Conservation (phyloP, 2,113 vertebrate species). For the Rhynchopsitta pachyrhyncha region DNA sequence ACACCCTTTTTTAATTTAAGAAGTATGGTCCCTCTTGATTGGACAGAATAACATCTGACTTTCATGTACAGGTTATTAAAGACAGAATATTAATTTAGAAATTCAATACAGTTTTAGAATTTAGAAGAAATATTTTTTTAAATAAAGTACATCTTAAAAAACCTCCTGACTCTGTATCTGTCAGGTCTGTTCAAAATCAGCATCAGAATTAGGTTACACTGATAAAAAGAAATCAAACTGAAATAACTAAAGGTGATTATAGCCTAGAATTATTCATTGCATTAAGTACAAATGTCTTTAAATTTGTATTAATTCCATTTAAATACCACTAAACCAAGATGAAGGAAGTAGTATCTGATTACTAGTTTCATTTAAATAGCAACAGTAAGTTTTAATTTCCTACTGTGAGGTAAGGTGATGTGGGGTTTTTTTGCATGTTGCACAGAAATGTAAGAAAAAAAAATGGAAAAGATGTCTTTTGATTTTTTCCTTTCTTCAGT, state of each 20-base stretch:
- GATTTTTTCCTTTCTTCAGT: neutral
- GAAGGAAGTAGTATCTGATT: constrained; percentile 43
- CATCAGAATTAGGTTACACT: neutral
- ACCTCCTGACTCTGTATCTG: neutral
- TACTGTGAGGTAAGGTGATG: neutral
- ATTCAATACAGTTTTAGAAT: neutral
- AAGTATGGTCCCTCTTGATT: neutral
- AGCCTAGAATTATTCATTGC: neutral
- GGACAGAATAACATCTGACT: neutral
- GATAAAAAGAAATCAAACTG: neutral
- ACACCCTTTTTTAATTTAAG: neutral
- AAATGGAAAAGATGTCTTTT: neutral
- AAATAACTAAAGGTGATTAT: neutral
- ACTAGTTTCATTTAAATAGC: constrained; percentile 34
- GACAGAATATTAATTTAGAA: neutral
- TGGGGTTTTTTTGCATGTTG: neutral
- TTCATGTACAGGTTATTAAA: neutral
- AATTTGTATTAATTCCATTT: constrained; percentile 59
- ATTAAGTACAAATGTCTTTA: constrained; percentile 8
- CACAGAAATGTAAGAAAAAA: neutral
- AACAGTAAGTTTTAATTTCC: constrained; percentile 24
- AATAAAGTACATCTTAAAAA: neutral
- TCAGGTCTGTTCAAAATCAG: neutral
- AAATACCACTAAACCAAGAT: constrained; percentile 47
- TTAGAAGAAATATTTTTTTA: neutral